Percentiles rank a stretch among this genome's conserved stretches.
Conservation (phyloP, 2,888 invertebrate species). For the Drosophila borealis region DNA sequence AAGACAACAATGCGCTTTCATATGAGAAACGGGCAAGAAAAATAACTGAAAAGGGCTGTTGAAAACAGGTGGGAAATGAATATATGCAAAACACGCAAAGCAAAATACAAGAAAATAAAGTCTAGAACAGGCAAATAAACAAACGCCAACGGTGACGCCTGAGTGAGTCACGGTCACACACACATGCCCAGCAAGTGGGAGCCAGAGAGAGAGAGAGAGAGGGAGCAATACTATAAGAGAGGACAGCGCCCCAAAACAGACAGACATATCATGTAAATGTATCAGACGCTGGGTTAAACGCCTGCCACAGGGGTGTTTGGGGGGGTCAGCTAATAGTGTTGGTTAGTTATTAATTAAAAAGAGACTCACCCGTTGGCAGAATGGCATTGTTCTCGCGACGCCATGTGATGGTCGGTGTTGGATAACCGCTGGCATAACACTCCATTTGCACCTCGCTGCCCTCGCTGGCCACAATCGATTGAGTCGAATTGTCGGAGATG, state of each 20-base stretch:
- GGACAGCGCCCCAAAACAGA: constrained; percentile 61
- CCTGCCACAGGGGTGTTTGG: background rate
- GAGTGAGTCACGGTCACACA: constrained; percentile 75
- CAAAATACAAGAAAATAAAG: constrained; percentile 18
- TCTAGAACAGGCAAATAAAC: constrained; percentile 50
- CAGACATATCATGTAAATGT: constrained; percentile 33
- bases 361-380: constrained; percentile 90
- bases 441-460: constrained; percentile 90
- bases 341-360: constrained; percentile 28
- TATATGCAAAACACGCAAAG: constrained; percentile 52
- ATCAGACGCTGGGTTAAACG: constrained; percentile 38
- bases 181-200: constrained; percentile 1
- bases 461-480: constrained; percentile 87
- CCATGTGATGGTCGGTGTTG: constrained; percentile 94
- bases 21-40: constrained; percentile 27
- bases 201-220: constrained; percentile 11
- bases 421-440: constrained; percentile 95
- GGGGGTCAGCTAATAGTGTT: constrained; percentile 26
- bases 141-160: constrained; percentile 70
- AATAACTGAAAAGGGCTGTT: constrained; percentile 1
- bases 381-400: constrained; percentile 96
- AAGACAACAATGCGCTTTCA: constrained; percentile 19
- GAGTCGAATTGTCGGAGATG: constrained; percentile 96
- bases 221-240: constrained; percentile 14
- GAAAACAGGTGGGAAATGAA: constrained; percentile 45